Evolutionary conservation across 2,888 invertebrate species (phyloP), one percentile per base, ranked within the genome.

Genomic region (Caenorhabditis macrosperma): DNA sequence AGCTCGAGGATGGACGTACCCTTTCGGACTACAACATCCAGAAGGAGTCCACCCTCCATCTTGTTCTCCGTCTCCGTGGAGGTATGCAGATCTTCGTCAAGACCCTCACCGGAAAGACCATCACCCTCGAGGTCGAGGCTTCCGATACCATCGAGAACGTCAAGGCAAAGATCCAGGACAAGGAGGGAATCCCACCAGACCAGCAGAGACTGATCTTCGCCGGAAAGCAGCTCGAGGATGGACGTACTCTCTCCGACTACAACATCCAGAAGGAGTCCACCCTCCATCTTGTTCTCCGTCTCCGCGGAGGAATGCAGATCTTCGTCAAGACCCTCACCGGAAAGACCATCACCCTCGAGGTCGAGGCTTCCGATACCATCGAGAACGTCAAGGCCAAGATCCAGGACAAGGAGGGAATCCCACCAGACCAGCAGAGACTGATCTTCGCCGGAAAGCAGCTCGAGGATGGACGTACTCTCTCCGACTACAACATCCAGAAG

Each of bases 31-130:
- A 86, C 84, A 86, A 86, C 68, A 86, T 86, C 80, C 86, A 86
- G 68, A 86, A 86, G 75, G 86, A 86, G 61, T 86, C 86, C 5
- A 86, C 86, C 41, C 84, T 86, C 15, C 86, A 84, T 48, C 46
- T 85, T 33, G 86, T 85, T 10, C 82, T 85, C 66, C 81, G 83
- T 41, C 78, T 86, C n/a, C 63, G 82, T n/a, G 84, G 82, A 66
- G 84, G 84, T 54, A 96, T 96, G 96, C 96, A 97, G 94, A 96
- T 97, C 92, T 97, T 96, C 92, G 95, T 96, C 83, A 96, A 96
- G 93, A 83, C 83, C 10, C 93, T 96, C 55, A 95, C 95, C 90
- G 95, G 95, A 89, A 96, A 95, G 92, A 96, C 95, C 91, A 95
- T 96, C 82, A 83, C 85, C 38, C 80, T 85, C 41, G 85, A 85